Evolutionary conservation across 2,113 vertebrate species (phyloP).

Genomic region (Daphoenositta chrysoptera): DNA sequence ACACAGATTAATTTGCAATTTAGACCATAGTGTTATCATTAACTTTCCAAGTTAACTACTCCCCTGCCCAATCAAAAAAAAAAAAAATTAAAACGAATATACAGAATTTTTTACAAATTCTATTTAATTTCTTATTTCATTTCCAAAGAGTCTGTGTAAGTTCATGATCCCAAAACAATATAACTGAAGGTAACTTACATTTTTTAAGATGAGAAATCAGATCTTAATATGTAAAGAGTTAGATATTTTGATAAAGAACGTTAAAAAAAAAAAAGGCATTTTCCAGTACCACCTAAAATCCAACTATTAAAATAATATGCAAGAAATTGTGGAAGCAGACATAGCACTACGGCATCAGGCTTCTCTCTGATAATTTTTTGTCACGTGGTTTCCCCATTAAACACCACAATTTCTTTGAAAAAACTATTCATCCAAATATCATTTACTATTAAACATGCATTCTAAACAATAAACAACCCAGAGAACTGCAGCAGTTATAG

Average conservation of each 20-base stretch:
- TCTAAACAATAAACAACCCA: neutral
- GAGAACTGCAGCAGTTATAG: neutral
- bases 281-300: neutral
- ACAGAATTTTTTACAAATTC: neutral
- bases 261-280: neutral
- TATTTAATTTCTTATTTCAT: neutral
- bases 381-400: neutral
- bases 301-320: neutral
- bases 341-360: neutral
- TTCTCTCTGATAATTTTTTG: neutral
- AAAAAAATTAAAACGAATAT: neutral
- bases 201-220: neutral
- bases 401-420: neutral
- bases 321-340: neutral
- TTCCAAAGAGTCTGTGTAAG: neutral
- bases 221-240: neutral
- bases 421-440: neutral
- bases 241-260: neutral
- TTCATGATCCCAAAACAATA: neutral
- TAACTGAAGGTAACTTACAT: neutral
- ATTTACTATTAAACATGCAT: neutral
- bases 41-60: conserved; percentile 18
- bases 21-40: neutral
- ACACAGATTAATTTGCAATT: conserved; percentile 52
- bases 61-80: neutral